Conservation (phyloP, 2,113 vertebrate species). For the Cyprinodon brontotheroides region DNA sequence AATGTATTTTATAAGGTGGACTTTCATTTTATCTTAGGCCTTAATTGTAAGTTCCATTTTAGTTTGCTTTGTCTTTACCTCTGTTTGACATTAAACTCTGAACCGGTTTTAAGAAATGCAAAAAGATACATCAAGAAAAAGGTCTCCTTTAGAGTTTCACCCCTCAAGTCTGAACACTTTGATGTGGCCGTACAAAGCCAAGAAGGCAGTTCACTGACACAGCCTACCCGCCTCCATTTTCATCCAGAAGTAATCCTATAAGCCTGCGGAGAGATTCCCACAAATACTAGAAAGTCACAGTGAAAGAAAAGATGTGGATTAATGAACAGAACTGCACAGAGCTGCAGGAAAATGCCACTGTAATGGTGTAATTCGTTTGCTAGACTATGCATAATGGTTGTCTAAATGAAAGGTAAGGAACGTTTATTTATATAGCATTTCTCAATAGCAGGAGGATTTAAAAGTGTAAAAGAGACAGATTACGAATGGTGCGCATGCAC, state of each 20-base stretch:
- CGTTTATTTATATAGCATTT: too few relatives aligned
- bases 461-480: too few relatives aligned
- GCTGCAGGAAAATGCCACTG: too few relatives aligned
- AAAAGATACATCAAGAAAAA: slow-evolving; percentile 21
- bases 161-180: slow-evolving; percentile 48
- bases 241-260: slow-evolving; percentile 41
- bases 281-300: slow-evolving; percentile 30
- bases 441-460: too few relatives aligned
- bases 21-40: neutral
- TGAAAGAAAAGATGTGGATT: slow-evolving; percentile 44
- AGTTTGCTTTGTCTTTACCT: neutral
- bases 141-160: slow-evolving; percentile 35
- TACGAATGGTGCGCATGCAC: too few relatives aligned
- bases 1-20: neutral
- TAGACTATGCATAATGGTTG: neutral
- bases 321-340: slow-evolving; percentile 13
- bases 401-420: too few relatives aligned
- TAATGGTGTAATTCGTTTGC: neutral
- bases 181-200: slow-evolving; percentile 41
- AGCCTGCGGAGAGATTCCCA: slow-evolving; percentile 27
- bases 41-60: neutral
- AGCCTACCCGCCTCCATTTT: slow-evolving; percentile 40
- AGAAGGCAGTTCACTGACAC: slow-evolving; percentile 9
- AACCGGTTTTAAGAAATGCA: slow-evolving; percentile 1
- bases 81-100: neutral